Percentiles rank a stretch among this genome's conserved stretches.
Conservation (phyloP, 2,113 vertebrate species). For the Poeciliopsis prolifica region DNA sequence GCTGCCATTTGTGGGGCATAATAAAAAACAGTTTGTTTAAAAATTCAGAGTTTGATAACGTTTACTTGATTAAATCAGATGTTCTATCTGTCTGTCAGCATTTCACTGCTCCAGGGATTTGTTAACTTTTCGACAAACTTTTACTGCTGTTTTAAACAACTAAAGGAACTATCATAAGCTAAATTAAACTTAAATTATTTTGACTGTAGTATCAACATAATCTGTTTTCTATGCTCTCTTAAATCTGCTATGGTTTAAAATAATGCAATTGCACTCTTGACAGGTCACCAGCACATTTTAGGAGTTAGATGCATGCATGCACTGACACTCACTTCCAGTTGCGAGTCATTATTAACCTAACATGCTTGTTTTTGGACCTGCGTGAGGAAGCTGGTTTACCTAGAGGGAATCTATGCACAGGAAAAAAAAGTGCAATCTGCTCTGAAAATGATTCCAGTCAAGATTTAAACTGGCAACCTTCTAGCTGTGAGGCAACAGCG, state of each 20-base stretch:
- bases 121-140: neutral
- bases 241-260: neutral
- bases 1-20: neutral
- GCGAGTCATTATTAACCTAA: neutral
- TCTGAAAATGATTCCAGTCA: neutral
- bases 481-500: neutral
- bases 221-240: neutral
- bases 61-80: neutral
- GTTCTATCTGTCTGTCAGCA: neutral
- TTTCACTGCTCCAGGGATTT: neutral
- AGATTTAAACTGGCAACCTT: neutral
- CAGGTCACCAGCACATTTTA: neutral
- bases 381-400: neutral
- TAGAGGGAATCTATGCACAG: neutral
- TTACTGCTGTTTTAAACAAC: neutral
- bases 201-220: too few species aligned
- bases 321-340: neutral
- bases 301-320: neutral
- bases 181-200: too few species aligned
- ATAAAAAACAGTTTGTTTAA: neutral
- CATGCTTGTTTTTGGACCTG: neutral
- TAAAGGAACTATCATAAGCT: neutral
- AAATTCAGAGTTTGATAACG: neutral
- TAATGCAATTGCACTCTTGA: neutral
- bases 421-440: neutral